Evolutionary conservation across 2,797 vertebrate species (phyloP), one percentile per base, ranked within the genome.

Genomic region (Tympanoctomys barrerae): DNA sequence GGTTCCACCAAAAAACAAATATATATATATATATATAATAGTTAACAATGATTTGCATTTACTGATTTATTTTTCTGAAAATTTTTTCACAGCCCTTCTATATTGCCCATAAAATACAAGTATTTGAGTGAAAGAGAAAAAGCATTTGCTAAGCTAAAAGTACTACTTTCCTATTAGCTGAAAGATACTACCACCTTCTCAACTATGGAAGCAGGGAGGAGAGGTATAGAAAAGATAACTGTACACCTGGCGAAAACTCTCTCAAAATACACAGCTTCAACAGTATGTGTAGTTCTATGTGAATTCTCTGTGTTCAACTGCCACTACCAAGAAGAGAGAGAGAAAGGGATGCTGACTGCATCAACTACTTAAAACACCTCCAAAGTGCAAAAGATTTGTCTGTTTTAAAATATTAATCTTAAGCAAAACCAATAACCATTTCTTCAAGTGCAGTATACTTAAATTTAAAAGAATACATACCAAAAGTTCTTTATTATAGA

Each of bases 81-180:
- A 83, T 31, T 90, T 33, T 11, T 59, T 81, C 24, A 81, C 5
- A 36, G 22, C 4, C 49, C 33, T 77, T 75, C 21, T 66, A 10
- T 33, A 71, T 61, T 52, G 64, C 28, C 59, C 42, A 89, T 86
- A 89, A 96, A 94, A 78, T 31, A 87, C 77, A 96, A 92, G 79
- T 42, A 26, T 90, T 70, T 84, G 12, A 42, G n/a, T 88, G 33
- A 91, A 61, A 77, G 68, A 83, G 10, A 79, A 84, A 90, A 42
- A 13, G 42, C 18, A 83, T 71, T 78, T 71, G 5, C 42, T 54
- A 78, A 92, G 82, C 36, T 61, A 39, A 86, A 94, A 92, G 13
- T 70, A n/a, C 3, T 16, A 18, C 54, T 91, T 94, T 68, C 12
- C 33, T 46, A 9, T 75, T 84, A 92, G 70, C 33, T 86, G 36